Conservation (phyloP, 2,113 vertebrate species). For the Casuarius casuarius region DNA sequence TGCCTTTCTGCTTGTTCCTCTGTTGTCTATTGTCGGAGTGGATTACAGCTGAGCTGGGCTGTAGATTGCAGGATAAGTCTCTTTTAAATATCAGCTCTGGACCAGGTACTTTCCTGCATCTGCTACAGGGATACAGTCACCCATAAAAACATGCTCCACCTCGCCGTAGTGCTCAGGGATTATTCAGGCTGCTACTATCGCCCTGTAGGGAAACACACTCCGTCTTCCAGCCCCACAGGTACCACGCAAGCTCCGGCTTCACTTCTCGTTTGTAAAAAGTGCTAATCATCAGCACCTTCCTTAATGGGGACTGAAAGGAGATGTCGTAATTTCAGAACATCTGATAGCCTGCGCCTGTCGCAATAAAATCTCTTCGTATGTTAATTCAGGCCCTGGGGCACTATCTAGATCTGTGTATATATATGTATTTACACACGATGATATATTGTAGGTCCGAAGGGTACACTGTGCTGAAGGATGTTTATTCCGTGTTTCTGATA, state of each 20-base stretch:
- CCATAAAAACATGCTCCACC: not conserved
- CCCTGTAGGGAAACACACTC: not conserved
- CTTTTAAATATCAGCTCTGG: not conserved
- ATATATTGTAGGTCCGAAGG: not conserved
- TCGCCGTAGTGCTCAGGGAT: not conserved
- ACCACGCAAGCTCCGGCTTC: not conserved
- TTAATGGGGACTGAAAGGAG: not conserved
- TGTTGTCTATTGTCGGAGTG: not conserved
- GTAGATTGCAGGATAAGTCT: not conserved
- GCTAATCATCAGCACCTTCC: not conserved
- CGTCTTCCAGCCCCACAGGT: not conserved
- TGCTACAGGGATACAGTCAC: not conserved
- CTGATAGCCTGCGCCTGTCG: not conserved
- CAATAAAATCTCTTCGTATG: not conserved
- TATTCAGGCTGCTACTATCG: not conserved
- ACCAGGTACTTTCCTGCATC: not conserved
- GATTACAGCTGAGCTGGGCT: not conserved
- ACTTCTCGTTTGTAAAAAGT: not conserved
- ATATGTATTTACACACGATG: too few species aligned
- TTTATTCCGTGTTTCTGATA: not conserved
- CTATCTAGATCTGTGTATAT: fast-evolving
- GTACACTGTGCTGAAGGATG: not conserved
- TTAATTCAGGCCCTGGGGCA: not conserved
- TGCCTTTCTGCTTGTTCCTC: not conserved
- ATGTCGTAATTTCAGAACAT: not conserved